Conservation (phyloP, 2,888 invertebrate species). For the Sinopyrophorus schimmeli region DNA sequence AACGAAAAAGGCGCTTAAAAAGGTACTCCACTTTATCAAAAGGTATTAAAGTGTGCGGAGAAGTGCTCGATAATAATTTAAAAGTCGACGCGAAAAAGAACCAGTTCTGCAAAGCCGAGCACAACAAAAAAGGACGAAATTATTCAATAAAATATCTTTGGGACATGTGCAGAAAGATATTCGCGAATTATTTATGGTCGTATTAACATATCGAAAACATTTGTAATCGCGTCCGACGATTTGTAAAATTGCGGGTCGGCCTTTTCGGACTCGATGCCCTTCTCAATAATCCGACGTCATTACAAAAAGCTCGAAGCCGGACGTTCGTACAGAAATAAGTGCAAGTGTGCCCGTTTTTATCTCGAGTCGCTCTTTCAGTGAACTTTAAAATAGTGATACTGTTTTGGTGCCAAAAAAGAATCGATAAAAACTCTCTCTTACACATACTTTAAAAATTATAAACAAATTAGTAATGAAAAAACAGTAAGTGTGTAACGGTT, state of each 20-base stretch:
- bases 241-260: constrained; percentile 13
- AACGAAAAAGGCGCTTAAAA: not conserved
- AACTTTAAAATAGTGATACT: constrained; percentile 31
- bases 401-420: constrained; percentile 30
- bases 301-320: constrained; percentile 7
- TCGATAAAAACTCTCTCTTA: constrained; percentile 12
- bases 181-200: constrained; percentile 15
- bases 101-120: constrained; percentile 4
- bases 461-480: constrained; percentile 1
- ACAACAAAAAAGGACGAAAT: constrained; percentile 13
- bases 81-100: constrained; percentile 3
- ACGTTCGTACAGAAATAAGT: constrained; percentile 15
- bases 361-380: constrained; percentile 20
- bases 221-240: constrained; percentile 13
- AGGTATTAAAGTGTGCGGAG: constrained; percentile 1
- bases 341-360: constrained; percentile 8
- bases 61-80: constrained; percentile 5
- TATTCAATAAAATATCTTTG: constrained; percentile 22
- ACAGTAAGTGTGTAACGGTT: constrained; percentile 8
- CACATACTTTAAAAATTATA: constrained; percentile 4
- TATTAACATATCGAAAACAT: constrained; percentile 23
- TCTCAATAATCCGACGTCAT: too few relatives aligned
- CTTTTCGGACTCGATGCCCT: too few relatives aligned
- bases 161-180: constrained; percentile 18
- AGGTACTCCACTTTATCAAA: constrained; percentile 6